Conservation (phyloP, 1,140 invertebrate species). For the Stegodyphus mimosarum region DNA sequence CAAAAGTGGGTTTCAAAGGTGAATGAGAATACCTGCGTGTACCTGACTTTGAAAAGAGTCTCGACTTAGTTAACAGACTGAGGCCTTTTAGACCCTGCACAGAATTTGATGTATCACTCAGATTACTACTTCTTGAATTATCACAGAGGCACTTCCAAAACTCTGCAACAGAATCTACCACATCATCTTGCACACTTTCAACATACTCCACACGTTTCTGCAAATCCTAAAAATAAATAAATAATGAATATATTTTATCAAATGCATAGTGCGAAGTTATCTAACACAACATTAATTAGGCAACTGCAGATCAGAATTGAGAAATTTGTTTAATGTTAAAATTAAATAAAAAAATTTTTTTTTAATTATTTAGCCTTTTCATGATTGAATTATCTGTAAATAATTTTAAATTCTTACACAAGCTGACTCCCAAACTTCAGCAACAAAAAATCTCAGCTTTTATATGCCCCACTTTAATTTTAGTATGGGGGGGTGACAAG, state of each 20-base stretch:
- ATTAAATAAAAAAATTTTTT: too few relatives aligned
- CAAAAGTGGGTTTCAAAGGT: slow-evolving; percentile 7
- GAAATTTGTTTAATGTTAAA: too few relatives aligned
- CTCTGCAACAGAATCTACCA: slow-evolving; percentile 36
- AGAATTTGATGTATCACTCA: neutral
- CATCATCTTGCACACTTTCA: slow-evolving; percentile 48
- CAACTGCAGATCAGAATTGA: too few relatives aligned
- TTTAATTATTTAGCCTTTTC: too few relatives aligned
- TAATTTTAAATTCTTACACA: too few relatives aligned
- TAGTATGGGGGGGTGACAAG: too few relatives aligned
- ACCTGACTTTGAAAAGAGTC: neutral
- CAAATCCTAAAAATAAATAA: slow-evolving; percentile 45
- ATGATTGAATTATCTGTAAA: too few relatives aligned
- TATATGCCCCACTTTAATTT: too few relatives aligned
- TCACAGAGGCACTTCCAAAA: slow-evolving; percentile 27
- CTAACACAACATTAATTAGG: too few relatives aligned
- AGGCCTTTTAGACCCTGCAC: neutral
- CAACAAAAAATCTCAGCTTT: too few relatives aligned
- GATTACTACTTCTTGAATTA: slow-evolving; percentile 1
- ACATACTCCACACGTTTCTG: slow-evolving; percentile 23
- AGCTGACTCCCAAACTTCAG: too few relatives aligned
- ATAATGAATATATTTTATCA: neutral
- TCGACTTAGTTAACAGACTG: neutral
- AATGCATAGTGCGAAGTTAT: too few relatives aligned
- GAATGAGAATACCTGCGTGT: neutral